phyloP scores from a whole-genome alignment of 2,797 vertebrate genomes.

The Tinamus major region DNA sequence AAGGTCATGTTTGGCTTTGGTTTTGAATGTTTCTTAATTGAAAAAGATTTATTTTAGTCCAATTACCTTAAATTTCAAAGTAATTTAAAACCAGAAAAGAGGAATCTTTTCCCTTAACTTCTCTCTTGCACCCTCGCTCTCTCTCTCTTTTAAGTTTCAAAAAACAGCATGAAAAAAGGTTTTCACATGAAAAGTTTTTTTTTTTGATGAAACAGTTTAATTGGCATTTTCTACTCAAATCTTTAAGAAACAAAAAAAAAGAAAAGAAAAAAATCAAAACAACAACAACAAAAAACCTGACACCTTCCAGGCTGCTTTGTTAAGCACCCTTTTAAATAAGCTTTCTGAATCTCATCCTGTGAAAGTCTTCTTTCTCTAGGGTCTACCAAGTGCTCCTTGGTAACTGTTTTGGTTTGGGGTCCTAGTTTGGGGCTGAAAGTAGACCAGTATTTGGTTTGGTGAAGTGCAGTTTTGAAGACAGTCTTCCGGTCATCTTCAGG shows the following conservation, averaged over 20 bases:
- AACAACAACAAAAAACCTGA: neutral
- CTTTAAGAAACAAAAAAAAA: constrained; percentile 22
- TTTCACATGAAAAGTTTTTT: constrained; percentile 15
- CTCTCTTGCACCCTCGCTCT: neutral
- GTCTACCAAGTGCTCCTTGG: neutral
- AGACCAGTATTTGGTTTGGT: neutral
- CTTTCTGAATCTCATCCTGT: neutral
- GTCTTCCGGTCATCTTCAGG: neutral
- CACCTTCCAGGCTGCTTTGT: neutral
- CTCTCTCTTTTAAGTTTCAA: neutral
- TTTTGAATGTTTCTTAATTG: constrained; percentile 61
- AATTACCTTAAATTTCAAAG: constrained; percentile 71
- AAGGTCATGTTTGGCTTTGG: constrained; percentile 55
- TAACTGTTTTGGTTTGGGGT: neutral
- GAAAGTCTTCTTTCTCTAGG: neutral
- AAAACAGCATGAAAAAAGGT: constrained; percentile 45
- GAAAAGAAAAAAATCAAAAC: neutral
- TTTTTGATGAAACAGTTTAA: constrained; percentile 52
- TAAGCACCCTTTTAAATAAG: neutral
- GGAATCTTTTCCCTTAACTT: constrained; percentile 22
- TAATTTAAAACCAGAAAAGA: constrained; percentile 22
- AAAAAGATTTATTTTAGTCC: constrained; percentile 40
- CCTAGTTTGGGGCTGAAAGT: neutral
- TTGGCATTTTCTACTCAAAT: constrained; percentile 58
- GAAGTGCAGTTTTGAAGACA: neutral